Evolutionary conservation across 2,797 vertebrate species (phyloP).

Genomic region (Gadopsis bispinosus): DNA sequence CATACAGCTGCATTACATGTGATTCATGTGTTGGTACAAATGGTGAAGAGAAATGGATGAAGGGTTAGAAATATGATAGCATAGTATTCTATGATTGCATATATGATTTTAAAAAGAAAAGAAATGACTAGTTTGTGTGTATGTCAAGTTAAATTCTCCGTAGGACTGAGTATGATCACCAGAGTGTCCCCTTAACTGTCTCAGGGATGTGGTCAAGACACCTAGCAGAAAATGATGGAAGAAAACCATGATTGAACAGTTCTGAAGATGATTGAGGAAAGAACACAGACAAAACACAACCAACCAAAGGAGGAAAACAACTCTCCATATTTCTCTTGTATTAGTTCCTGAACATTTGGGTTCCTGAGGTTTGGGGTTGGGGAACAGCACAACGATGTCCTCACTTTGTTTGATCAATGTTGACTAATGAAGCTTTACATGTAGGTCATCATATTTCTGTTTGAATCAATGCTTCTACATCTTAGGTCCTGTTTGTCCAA

Average conservation of each 20-base stretch:
- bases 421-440: conserved; percentile 37
- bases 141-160: conserved; percentile 4
- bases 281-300: neutral
- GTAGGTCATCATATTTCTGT: conserved; percentile 44
- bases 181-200: conserved; percentile 48
- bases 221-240: neutral
- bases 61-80: conserved; percentile 15
- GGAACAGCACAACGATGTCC: conserved; percentile 34
- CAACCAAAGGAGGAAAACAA: conserved; percentile 20
- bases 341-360: conserved; percentile 17
- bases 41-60: conserved; percentile 20
- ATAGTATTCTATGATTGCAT: conserved; percentile 55
- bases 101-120: conserved; percentile 54
- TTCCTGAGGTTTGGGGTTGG: conserved; percentile 19
- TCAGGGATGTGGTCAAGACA: conserved; percentile 76
- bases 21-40: conserved; percentile 33
- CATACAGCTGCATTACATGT: conserved; percentile 34
- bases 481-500: conserved; percentile 57
- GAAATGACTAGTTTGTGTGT: conserved; percentile 1
- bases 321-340: neutral
- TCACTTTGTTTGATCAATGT: conserved; percentile 33
- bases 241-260: neutral
- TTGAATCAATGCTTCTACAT: conserved; percentile 27
- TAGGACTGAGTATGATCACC: conserved; percentile 23
- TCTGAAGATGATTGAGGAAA: neutral